A percentile compares a stretch with the other conserved stretches of the same genome.
Conservation (phyloP, 2,888 invertebrate species). For the Julus scandinavius region DNA sequence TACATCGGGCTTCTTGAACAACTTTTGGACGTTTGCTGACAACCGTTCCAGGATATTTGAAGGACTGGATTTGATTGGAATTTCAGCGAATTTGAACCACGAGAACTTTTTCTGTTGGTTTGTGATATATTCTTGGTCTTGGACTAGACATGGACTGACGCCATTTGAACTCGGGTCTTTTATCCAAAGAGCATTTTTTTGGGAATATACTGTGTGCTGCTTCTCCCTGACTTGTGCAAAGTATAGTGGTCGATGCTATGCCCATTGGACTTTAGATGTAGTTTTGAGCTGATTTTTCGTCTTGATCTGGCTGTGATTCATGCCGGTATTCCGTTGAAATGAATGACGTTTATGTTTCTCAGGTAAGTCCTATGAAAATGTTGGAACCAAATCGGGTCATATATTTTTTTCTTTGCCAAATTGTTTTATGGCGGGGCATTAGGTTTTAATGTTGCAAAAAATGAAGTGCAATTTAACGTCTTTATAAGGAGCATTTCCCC, state of each 20-base stretch:
- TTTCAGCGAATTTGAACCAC: too few relatives aligned
- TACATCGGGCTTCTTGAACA: too few relatives aligned
- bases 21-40: not conserved
- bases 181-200: not conserved
- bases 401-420: not conserved
- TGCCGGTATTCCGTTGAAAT: slow-evolving; percentile 42
- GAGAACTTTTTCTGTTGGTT: not conserved
- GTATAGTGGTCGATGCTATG: not conserved
- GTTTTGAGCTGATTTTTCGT: not conserved
- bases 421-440: not conserved
- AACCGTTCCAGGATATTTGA: not conserved
- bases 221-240: not conserved
- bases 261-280: not conserved
- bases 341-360: slow-evolving; percentile 54
- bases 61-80: not conserved
- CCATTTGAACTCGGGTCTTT: not conserved
- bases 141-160: not conserved
- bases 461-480: not conserved
- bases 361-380: slow-evolving; percentile 46
- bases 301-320: not conserved
- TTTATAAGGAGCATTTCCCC: not conserved
- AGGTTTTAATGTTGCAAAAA: slow-evolving; percentile 1
- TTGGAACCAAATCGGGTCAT: not conserved
- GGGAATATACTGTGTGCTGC: not conserved
- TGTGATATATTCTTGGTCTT: not conserved